These are phyloP conservation scores for Lacerta viridis DNA, from an alignment of 2,797 vertebrate species.

Conservation along the genomic window DNA sequence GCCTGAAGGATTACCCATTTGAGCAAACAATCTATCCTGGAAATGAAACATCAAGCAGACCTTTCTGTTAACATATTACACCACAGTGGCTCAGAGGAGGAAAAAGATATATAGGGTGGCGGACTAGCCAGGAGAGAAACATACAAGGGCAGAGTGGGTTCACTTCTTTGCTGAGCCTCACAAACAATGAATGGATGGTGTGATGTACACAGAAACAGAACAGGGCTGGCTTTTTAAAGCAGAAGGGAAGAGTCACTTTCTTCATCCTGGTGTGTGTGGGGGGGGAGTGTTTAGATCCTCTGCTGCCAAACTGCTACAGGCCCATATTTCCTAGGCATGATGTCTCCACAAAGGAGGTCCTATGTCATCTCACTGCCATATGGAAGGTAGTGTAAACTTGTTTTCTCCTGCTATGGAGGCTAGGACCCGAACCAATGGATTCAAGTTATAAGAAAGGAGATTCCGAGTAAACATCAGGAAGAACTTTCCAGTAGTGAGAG, in stretches of 20 bases:
- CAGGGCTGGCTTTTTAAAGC: too few relatives aligned
- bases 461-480: too few relatives aligned
- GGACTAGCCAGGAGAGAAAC: neutral
- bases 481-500: too few relatives aligned
- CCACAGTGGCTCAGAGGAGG: conserved; percentile 44
- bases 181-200: neutral
- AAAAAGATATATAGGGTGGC: conserved; percentile 20
- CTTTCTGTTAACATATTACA: conserved; percentile 52
- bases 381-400: too few relatives aligned
- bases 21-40: neutral
- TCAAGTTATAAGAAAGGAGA: too few relatives aligned
- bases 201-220: neutral
- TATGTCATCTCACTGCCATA: too few relatives aligned
- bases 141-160: conserved; percentile 3
- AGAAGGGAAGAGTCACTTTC: neutral
- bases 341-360: neutral
- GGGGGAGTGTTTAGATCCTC: neutral
- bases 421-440: too few relatives aligned
- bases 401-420: too few relatives aligned
- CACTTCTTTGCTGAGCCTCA: neutral
- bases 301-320: neutral
- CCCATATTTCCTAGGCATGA: neutral
- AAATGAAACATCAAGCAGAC: neutral
- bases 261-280: neutral
- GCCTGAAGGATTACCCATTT: neutral